Percentiles rank a stretch among this genome's conserved stretches.
These are phyloP conservation scores for Echinometra lucunter DNA, from an alignment of 53 echinoderm and acorn worm genomes.

Conservation along the genomic window DNA sequence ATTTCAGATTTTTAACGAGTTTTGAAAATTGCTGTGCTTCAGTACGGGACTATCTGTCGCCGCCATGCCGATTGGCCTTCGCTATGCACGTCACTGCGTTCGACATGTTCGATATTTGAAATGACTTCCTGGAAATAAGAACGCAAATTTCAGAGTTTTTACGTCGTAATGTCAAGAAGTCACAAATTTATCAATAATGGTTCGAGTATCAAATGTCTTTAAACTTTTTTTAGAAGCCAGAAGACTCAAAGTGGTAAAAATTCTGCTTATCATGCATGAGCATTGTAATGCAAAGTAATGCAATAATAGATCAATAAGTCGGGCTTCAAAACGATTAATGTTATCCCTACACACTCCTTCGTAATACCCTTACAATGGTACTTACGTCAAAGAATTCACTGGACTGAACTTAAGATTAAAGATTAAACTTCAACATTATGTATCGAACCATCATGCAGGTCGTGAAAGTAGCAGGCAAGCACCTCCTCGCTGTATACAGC, in stretches of 20 bases:
- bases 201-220: not conserved
- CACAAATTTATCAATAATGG: not conserved
- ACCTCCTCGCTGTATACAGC: no score
- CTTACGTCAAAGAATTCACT: no score
- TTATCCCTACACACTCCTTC: no score
- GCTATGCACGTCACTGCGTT: not conserved
- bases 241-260: not conserved
- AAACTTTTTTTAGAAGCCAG: not conserved
- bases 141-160: not conserved
- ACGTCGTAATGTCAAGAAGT: not conserved
- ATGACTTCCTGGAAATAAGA: not conserved
- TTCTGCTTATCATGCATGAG: not conserved
- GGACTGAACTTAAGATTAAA: no score
- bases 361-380: no score
- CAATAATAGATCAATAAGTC: no score
- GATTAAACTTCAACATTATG: no score
- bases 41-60: conserved; percentile 49
- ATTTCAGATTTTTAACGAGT: conserved; percentile 68
- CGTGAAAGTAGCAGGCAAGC: no score
- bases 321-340: no score
- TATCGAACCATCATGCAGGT: no score
- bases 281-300: no score
- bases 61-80: not conserved
- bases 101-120: conserved; percentile 10
- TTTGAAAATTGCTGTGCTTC: conserved; percentile 59